phyloP scores from a whole-genome alignment of 64 coral and sea anemone genomes.

The Anthopleura sola region DNA sequence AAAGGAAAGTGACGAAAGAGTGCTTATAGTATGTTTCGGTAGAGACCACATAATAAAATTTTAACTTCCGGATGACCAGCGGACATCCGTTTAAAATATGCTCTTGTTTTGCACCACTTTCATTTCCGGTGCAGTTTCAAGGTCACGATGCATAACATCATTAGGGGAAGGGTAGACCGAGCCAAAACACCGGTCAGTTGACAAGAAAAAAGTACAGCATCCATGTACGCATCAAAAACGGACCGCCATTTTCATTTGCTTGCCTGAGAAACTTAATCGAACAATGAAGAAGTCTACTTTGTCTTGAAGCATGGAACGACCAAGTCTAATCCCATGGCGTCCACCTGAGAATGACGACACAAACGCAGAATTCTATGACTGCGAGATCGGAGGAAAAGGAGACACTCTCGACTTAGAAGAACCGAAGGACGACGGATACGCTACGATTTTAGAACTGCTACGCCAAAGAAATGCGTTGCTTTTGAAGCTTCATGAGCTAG shows the following conservation, averaged over 20 bases:
- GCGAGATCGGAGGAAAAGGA: constrained; percentile 26
- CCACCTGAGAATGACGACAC: constrained; percentile 26
- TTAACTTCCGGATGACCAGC: constrained; percentile 16
- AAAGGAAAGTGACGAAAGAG: too few species aligned
- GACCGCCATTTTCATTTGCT: constrained; percentile 14
- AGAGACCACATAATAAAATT: too few species aligned
- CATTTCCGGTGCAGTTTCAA: background rate
- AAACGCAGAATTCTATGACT: constrained; percentile 23
- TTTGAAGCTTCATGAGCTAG: constrained; percentile 2
- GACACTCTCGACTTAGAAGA: constrained; percentile 7
- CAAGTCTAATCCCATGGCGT: constrained; percentile 9
- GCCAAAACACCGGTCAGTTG: constrained; percentile 21
- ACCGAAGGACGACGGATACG: background rate
- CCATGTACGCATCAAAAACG: background rate
- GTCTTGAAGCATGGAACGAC: constrained; percentile 16
- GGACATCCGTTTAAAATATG: constrained; percentile 4
- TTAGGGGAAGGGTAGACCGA: background rate
- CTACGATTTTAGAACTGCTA: background rate
- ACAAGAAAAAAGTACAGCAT: constrained; percentile 14
- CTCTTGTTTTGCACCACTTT: background rate
- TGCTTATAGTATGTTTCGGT: too few species aligned
- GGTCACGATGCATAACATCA: constrained; percentile 22
- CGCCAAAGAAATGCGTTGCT: constrained; percentile 9
- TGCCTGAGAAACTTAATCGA: background rate
- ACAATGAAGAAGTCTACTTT: background rate